phyloP scores from a whole-genome alignment of 1,140 invertebrate genomes.

The Vanessa atalanta region DNA sequence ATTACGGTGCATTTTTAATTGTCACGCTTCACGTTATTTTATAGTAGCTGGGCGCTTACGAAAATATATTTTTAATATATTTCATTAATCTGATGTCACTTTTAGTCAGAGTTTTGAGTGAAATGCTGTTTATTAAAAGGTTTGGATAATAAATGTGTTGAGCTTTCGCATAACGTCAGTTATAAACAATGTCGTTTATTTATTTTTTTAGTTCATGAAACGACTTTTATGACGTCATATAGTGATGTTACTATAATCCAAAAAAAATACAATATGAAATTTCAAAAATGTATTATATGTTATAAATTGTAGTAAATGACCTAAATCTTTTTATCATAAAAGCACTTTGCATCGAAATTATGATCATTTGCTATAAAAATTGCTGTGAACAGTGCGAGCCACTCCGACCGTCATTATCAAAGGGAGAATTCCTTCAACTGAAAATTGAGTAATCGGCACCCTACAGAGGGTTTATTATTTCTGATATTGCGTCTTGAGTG shows the following conservation, averaged over 20 bases:
- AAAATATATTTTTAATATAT: slow-evolving; percentile 21
- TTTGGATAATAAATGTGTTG: slow-evolving; percentile 2
- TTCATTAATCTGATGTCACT: slow-evolving; percentile 10
- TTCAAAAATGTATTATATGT: no score
- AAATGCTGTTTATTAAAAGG: slow-evolving; percentile 8
- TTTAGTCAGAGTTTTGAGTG: slow-evolving; percentile 7
- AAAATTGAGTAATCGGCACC: slow-evolving; percentile 33
- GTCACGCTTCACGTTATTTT: slow-evolving; percentile 19
- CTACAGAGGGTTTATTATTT: slow-evolving; percentile 26
- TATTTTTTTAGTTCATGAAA: neutral
- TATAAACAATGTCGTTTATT: neutral
- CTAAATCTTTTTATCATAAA: slow-evolving; percentile 29
- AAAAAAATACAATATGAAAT: no score
- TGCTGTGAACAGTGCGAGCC: slow-evolving; percentile 20
- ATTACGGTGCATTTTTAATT: slow-evolving; percentile 32
- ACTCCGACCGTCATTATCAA: slow-evolving; percentile 32
- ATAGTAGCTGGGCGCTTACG: slow-evolving; percentile 8
- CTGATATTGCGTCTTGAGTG: slow-evolving; percentile 25
- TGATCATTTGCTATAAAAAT: slow-evolving; percentile 30
- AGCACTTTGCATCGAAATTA: slow-evolving; percentile 31
- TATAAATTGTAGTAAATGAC: neutral
- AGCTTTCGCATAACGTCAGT: neutral
- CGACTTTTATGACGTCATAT: neutral
- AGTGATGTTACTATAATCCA: no score
- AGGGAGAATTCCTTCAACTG: slow-evolving; percentile 25